Conservation (phyloP, 2,113 vertebrate genomes). For the Carassius auratus region DNA sequence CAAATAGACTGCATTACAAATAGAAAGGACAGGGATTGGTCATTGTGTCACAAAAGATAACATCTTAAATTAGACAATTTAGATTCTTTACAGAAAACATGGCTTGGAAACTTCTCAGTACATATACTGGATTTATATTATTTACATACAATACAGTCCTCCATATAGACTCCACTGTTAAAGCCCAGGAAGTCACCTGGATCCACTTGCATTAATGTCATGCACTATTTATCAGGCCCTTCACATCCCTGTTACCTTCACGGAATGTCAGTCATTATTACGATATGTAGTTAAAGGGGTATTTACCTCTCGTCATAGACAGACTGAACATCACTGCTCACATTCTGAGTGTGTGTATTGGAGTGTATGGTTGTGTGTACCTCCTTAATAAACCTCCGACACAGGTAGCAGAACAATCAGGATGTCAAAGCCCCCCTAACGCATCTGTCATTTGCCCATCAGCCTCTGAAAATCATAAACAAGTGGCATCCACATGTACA, state of each 20-base stretch:
- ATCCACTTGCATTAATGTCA: conserved; percentile 22
- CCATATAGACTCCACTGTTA: conserved; percentile 13
- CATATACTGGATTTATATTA: conserved; percentile 33
- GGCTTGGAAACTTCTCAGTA: conserved; percentile 60
- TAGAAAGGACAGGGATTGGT: conserved; percentile 58
- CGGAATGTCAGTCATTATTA: conserved; percentile 31
- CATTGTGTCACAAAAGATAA: conserved; percentile 59
- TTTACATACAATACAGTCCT: conserved; percentile 46
- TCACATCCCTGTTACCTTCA: conserved; percentile 15
- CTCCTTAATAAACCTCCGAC: background rate
- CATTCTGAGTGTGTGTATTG: conserved; percentile 7
- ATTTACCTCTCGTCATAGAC: conserved; percentile 23
- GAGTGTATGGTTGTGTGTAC: background rate
- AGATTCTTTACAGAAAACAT: conserved; percentile 64
- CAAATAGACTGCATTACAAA: conserved; percentile 59
- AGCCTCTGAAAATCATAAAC: conserved; percentile 4
- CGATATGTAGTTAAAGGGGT: conserved; percentile 41
- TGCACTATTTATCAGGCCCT: background rate
- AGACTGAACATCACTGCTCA: conserved; percentile 2
- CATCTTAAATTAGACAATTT: conserved; percentile 55
- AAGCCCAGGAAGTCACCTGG: conserved; percentile 32
- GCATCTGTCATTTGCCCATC: background rate
- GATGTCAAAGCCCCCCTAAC: background rate
- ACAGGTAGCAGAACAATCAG: conserved; percentile 7
- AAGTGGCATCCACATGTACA: background rate